Conservation (phyloP, 2,888 invertebrate species). For the Sycophila texana region DNA sequence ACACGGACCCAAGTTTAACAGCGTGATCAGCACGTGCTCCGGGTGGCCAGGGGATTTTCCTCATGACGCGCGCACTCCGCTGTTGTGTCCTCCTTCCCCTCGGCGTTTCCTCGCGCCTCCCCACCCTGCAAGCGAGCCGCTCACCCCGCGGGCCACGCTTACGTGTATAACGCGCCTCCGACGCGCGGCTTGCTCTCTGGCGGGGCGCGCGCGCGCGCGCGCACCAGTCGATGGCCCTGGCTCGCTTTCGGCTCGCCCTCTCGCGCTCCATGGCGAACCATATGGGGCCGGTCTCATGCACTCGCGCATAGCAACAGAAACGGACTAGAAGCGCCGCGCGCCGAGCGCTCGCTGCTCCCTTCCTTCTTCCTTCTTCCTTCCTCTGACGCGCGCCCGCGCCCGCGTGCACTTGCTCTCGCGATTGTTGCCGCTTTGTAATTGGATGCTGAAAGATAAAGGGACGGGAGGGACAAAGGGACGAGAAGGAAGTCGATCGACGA, state of each 20-base stretch:
- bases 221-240: slow-evolving; percentile 59
- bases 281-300: slow-evolving; percentile 69
- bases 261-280: slow-evolving; percentile 56
- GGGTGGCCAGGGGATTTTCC: not conserved
- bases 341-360: slow-evolving; percentile 49
- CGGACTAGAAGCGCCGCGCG: slow-evolving; percentile 54
- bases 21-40: not conserved
- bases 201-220: slow-evolving; percentile 3
- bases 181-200: not conserved
- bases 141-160: not conserved
- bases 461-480: slow-evolving; percentile 40
- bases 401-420: slow-evolving; percentile 46
- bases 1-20: not conserved
- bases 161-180: not conserved
- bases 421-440: slow-evolving; percentile 55
- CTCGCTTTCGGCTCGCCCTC: slow-evolving; percentile 60
- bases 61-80: not conserved
- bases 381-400: slow-evolving; percentile 11
- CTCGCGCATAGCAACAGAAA: slow-evolving; percentile 72
- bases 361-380: slow-evolving; percentile 50
- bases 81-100: not conserved
- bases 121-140: not conserved
- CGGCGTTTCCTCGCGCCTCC: not conserved
- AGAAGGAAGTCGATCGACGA: slow-evolving; percentile 48
- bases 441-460: slow-evolving; percentile 43